Conservation (phyloP, 2,888 invertebrate genomes). For the Lasius fuliginosus region DNA sequence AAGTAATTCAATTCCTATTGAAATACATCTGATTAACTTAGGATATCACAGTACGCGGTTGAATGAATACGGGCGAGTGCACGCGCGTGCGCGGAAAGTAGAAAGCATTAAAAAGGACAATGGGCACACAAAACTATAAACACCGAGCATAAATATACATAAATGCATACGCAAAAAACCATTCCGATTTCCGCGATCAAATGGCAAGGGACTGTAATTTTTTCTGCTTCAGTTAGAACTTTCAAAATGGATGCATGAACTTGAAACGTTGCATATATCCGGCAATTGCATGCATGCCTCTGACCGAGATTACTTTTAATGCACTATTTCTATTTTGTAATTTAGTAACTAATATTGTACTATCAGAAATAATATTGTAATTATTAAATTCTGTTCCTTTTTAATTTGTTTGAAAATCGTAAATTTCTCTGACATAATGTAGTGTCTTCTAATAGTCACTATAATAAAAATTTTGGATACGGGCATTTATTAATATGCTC, state of each 20-base stretch:
- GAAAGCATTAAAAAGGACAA: conserved; percentile 72
- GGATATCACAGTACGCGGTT: conserved; percentile 48
- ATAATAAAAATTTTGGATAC: neutral
- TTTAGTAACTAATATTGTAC: neutral
- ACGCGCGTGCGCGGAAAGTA: conserved; percentile 67
- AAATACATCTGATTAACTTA: conserved; percentile 62
- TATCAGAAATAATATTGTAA: neutral
- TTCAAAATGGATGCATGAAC: conserved; percentile 18
- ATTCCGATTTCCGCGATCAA: conserved; percentile 60
- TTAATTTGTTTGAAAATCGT: neutral
- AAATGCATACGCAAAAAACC: conserved; percentile 40
- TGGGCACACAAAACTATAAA: conserved; percentile 55
- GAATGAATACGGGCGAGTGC: conserved; percentile 58
- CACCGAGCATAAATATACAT: neutral
- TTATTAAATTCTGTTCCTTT: neutral
- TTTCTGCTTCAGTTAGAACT: conserved; percentile 47
- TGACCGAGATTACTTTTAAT: neutral
- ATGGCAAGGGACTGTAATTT: conserved; percentile 41
- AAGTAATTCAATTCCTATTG: conserved; percentile 39
- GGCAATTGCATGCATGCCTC: conserved; percentile 1
- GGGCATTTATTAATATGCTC: neutral
- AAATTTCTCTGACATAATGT: neutral
- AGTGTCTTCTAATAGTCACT: neutral
- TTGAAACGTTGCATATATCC: neutral
- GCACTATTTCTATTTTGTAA: neutral